Base-by-base conservation (phyloP, 2,888 invertebrate species). In the Drosophila barbarae region DNA sequence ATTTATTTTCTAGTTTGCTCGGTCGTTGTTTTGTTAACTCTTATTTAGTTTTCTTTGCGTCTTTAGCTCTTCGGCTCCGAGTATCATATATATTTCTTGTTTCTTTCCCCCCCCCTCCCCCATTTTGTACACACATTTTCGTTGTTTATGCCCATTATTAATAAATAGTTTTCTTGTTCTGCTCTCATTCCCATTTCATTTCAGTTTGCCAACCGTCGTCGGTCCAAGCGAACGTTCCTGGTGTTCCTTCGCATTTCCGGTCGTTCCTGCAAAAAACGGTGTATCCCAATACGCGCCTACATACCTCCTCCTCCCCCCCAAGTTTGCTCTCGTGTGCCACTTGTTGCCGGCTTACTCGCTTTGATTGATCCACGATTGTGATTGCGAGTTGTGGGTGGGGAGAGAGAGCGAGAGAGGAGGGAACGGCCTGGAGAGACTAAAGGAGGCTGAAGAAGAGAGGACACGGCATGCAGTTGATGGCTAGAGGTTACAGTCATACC, bases 131-230 rank as follows among this genome's bases (percentile, higher is more conserved):
- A 65, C 53, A 65, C 41, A 58, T 42, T 47, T 65, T 56, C 55
- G 51, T 65, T 64, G 55, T 55, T 76, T 79, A 47, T 59, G 38
- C 59, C 71, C 83, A 82, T 79, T 81, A 85, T 85, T 81, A 81
- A 85, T 83, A 81, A 81, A 81, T 83, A 83, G 83, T 81, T 80
- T 63, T 81, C 85, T 81, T 85, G 69, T 82, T 82, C 59, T 60
- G 59, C 80, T 84, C 73, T 82, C 72, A 72, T 80, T 81, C 73
- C 75, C 79, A 52, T 81, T 81, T 84, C 79, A 51, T 81, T 81
- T 85, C 81, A 81, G 81, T 81, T 77, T 67, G 65, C 77, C 77
- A 81, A 77, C 65, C 77, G 77, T 70, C 64, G 85, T 69, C 61
- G 73, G 78, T 71, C 52, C 64, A 64, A 71, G 71, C 75, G 66